A percentile compares a stretch with the other conserved stretches of the same genome.
Conservation (phyloP, 2,888 invertebrate genomes). For the Tridacna gigas region DNA sequence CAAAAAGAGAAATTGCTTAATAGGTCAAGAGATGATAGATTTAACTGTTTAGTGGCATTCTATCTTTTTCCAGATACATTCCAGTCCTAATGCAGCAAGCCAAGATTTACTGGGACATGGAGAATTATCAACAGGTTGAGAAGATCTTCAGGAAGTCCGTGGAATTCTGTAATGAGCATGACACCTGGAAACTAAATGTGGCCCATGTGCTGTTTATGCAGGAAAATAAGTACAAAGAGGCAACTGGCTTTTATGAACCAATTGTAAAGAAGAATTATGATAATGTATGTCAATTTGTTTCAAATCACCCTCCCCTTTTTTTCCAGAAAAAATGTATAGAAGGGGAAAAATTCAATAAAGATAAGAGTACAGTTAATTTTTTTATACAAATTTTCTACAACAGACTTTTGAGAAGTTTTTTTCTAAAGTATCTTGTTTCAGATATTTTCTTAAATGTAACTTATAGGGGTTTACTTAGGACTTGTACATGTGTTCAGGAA, state of each 20-base stretch:
- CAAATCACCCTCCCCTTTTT: no score
- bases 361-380: no score
- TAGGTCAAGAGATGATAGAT: no score
- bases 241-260: slow-evolving; percentile 98
- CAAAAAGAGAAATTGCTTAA: no score
- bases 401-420: no score
- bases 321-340: no score
- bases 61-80: slow-evolving; percentile 89
- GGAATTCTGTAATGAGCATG: slow-evolving; percentile 99
- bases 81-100: slow-evolving; percentile 99
- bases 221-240: slow-evolving; percentile 98
- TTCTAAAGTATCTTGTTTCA: no score
- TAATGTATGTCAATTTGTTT: slow-evolving; percentile 85
- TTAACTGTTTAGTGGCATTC: not conserved
- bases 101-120: slow-evolving; percentile 98
- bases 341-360: no score
- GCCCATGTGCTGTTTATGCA: slow-evolving; percentile 99
- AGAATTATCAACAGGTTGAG: slow-evolving; percentile 97
- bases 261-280: slow-evolving; percentile 97
- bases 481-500: no score
- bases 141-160: slow-evolving; percentile 98
- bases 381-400: no score
- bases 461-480: no score
- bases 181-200: slow-evolving; percentile 98
- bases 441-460: no score